Conservation (phyloP, 1,140 invertebrate genomes). For the Drosophila sulfurigaster region DNA sequence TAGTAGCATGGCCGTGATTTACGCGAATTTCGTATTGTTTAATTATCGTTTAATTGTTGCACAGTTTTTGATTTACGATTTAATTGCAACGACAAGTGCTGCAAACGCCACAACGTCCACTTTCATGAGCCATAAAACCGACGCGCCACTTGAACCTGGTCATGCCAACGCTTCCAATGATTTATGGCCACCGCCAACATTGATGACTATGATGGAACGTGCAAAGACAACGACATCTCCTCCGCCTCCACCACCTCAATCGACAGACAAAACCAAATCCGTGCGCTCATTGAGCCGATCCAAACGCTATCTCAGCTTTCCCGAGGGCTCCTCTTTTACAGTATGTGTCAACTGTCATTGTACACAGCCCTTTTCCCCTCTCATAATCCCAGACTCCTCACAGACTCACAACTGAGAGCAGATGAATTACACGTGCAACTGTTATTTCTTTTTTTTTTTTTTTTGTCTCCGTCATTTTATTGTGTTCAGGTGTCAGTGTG, state of each 20-base stretch:
- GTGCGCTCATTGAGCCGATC: slow-evolving; percentile 62
- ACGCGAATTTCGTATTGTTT: slow-evolving; percentile 70
- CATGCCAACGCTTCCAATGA: slow-evolving; percentile 47
- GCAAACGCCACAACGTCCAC: slow-evolving; percentile 16
- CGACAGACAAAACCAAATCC: slow-evolving; percentile 29
- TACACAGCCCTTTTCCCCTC: neutral
- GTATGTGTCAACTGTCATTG: slow-evolving; percentile 58
- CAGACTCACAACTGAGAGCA: neutral
- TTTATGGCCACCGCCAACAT: slow-evolving; percentile 66
- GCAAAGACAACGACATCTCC: slow-evolving; percentile 44
- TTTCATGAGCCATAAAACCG: slow-evolving; percentile 36
- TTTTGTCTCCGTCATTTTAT: slow-evolving; percentile 32
- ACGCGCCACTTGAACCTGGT: slow-evolving; percentile 29
- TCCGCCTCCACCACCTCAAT: neutral
- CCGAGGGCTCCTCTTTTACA: slow-evolving; percentile 83
- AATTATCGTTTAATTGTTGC: slow-evolving; percentile 82
- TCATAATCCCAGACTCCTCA: too few species aligned
- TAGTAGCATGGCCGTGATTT: slow-evolving; percentile 60
- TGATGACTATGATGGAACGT: slow-evolving; percentile 73
- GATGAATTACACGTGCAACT: slow-evolving; percentile 6
- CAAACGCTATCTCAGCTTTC: slow-evolving; percentile 84
- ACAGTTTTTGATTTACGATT: slow-evolving; percentile 83
- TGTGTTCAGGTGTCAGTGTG: slow-evolving; percentile 75
- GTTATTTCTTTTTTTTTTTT: neutral
- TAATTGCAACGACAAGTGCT: slow-evolving; percentile 75